Conservation (phyloP, 2,113 vertebrate species). For the Ictalurus punctatus region DNA sequence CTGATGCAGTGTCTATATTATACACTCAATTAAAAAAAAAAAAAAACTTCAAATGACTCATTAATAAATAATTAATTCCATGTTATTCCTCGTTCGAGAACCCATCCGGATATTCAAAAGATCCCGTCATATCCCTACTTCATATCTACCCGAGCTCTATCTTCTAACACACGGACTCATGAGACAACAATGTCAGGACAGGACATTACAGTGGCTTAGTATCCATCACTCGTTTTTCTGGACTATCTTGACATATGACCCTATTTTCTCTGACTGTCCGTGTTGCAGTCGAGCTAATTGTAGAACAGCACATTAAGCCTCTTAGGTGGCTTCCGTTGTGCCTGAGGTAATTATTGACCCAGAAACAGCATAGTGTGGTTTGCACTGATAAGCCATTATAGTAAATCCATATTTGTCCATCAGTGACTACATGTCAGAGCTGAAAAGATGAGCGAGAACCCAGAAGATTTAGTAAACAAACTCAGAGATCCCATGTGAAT, state of each 20-base stretch:
- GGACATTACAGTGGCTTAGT: not conserved
- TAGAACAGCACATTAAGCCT: not conserved
- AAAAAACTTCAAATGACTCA: not conserved
- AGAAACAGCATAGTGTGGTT: not conserved
- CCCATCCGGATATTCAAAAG: not conserved
- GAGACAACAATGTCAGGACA: not conserved
- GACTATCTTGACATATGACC: not conserved
- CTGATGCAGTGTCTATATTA: not conserved
- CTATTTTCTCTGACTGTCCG: not conserved
- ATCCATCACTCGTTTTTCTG: constrained; percentile 1
- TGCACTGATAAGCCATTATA: constrained; percentile 8
- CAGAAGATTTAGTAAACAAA: not conserved
- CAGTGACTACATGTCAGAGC: not conserved
- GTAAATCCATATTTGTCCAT: not conserved
- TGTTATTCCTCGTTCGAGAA: not conserved
- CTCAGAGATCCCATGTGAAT: not conserved
- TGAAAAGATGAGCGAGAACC: not conserved
- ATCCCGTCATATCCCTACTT: not conserved
- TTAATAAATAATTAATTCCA: not conserved
- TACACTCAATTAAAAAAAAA: not conserved
- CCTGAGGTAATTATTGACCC: constrained; percentile 11
- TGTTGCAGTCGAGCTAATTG: not conserved
- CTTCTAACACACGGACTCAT: not conserved
- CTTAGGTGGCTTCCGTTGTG: not conserved
- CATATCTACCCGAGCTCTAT: not conserved